Percentiles rank a stretch among this genome's conserved stretches.
Conservation (phyloP, 1,140 invertebrate genomes). For the Parasteatoda tepidariorum region DNA sequence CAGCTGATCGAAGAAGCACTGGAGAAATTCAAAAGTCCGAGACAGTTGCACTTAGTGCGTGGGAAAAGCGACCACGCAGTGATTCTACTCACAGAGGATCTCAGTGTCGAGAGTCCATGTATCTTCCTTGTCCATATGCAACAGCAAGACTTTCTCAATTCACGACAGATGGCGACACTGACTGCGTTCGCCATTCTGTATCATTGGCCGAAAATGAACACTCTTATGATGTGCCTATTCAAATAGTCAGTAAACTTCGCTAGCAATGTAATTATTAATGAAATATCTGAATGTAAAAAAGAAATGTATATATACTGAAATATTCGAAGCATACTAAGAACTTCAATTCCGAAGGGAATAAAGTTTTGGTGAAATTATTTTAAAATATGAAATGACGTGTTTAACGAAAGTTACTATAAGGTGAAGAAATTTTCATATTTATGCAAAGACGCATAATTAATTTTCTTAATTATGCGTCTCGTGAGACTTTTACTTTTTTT, state of each 20-base stretch:
- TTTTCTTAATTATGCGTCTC: too few species aligned
- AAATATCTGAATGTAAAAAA: neutral
- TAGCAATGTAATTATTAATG: slow-evolving; percentile 9
- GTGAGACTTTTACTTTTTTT: too few species aligned
- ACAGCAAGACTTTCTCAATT: slow-evolving; percentile 56
- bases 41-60: slow-evolving; percentile 47
- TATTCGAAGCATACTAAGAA: too few species aligned
- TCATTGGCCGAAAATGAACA: slow-evolving; percentile 50
- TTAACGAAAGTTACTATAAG: too few species aligned
- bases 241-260: slow-evolving; percentile 55
- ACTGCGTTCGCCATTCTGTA: slow-evolving; percentile 23
- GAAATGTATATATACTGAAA: neutral
- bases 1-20: slow-evolving; percentile 48
- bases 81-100: slow-evolving; percentile 49
- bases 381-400: too few species aligned
- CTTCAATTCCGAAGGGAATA: too few species aligned
- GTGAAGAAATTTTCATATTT: too few species aligned
- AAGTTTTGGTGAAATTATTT: too few species aligned
- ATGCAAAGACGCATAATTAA: too few species aligned
- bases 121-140: slow-evolving; percentile 59
- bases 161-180: slow-evolving; percentile 56
- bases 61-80: slow-evolving; percentile 47
- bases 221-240: slow-evolving; percentile 60
- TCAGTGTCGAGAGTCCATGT: slow-evolving; percentile 53
- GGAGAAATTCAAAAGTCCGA: slow-evolving; percentile 58